Evolutionary conservation across 2,797 vertebrate genomes (phyloP), one percentile per base, ranked within the genome.

Genomic region (Peromyscus eremicus): DNA sequence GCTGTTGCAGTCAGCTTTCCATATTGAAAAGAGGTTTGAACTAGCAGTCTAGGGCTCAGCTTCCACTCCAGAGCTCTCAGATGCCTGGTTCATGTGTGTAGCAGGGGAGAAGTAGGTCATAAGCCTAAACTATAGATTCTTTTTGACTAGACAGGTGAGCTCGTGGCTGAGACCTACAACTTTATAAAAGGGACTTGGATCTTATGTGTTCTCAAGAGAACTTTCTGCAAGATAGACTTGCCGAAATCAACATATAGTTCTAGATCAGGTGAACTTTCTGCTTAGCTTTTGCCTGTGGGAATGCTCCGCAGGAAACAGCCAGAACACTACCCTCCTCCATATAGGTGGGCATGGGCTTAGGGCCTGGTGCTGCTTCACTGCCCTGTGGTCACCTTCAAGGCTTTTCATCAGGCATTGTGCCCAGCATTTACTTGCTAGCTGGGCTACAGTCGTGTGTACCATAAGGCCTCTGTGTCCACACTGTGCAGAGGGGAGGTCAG

Each of bases 161-260:
- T n/a, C 4, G 25, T 11, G 7, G 14, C 60, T 5, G 2, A 89
- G 77, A 85, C 32, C 17, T 32, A 0, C 0, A 19, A 0, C 16
- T 34, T 40, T 81, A 40, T 40, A 49, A 62, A 64, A 7, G 21
- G 29, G 32, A 1, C 29, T 76, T 37, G 55, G 37, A 23, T 68
- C 52, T 32, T 34, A 14, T 34, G 3, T 93, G 75, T 92, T 87
- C 34, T 76, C 2, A 64, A 70, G 86, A 90, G 64, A 73, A 52
- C 0, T 27, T 55, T 52, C 17, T 21, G 9, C 29, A 66, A n/a
- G 32, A 60, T 27, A 12, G 21, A 52, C 27, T 37, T 19, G 43
- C 49, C 25, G 9, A 70, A 81, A 32, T 46, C 17, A 34, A 25
- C 40, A 46, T 32, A 4, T 17, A 19, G 12, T 52, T 60, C 2